Evolutionary conservation across 2,888 invertebrate genomes (phyloP), one percentile per base, ranked within the genome.

Genomic region (Philereme vetulata): DNA sequence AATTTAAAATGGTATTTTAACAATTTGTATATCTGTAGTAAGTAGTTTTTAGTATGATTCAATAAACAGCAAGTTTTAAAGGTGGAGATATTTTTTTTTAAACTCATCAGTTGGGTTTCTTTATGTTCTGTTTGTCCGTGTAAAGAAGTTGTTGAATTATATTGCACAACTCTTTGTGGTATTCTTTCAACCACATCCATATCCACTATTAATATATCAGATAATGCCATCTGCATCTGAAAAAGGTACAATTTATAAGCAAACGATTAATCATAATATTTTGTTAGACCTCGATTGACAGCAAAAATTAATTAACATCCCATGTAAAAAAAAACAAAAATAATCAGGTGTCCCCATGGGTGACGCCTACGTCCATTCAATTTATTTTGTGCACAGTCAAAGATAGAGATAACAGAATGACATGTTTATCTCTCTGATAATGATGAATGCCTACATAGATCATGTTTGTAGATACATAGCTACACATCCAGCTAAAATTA

Each of bases 241-340:
- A 70, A 71, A 78, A 74, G 68, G 72, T 70, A 71, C 71, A 44
- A 70, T 51, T 21, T 79, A 70, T 66, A 79, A 81, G 79, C 80
- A 78, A 72, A 80, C 80, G 79, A 89, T 90, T 88, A 88, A 90
- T 91, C 89, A 88, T 85, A 82, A 81, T 78, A 81, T 84, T 85
- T 86, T 88, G 86, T 89, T 86, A 86, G 82, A 81, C 78, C 80
- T 78, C 84, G 80, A 86, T 86, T 87, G 89, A 91, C 91, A 90
- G 85, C 79, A 78, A 86, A 90, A 89, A 90, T 90, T 91, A 91
- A 91, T 91, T 91, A 91, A 90, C 82, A 90, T 91, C 89, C 90
- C 88, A 68, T 79, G 77, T 85, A 81, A 87, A 88, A 87, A 88
- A 86, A 82, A 69, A 80, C 68, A 84, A 85, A 82, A 88, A 87